A percentile compares a stretch with the other conserved stretches of the same genome.
These are phyloP conservation scores for Agapetus fuscipes DNA, from an alignment of 2,888 invertebrate species.

Conservation along the genomic window DNA sequence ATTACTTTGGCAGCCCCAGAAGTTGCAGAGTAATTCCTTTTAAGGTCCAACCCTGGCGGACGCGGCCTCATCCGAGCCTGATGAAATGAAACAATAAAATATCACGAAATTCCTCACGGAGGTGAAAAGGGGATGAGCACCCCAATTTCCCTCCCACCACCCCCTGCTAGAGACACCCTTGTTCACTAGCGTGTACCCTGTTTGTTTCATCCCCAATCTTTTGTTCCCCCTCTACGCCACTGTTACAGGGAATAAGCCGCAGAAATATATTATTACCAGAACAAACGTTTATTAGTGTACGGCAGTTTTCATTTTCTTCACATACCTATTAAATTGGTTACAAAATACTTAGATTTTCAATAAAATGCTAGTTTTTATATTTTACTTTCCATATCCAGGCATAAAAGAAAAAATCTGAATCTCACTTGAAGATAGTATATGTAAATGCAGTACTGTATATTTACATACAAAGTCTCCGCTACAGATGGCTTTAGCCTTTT, in stretches of 20 bases:
- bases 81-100: constrained; percentile 19
- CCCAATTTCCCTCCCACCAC: not conserved
- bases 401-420: too few relatives aligned
- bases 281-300: too few relatives aligned
- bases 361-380: too few relatives aligned
- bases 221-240: not conserved
- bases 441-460: too few relatives aligned
- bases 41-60: not conserved
- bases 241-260: not conserved
- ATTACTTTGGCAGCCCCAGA: too few relatives aligned
- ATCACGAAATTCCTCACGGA: constrained; percentile 18
- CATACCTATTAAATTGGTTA: too few relatives aligned
- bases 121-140: constrained; percentile 3
- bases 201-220: not conserved
- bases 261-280: not conserved
- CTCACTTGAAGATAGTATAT: too few relatives aligned
- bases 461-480: too few relatives aligned
- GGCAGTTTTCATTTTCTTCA: too few relatives aligned
- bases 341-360: too few relatives aligned
- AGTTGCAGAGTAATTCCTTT: not conserved
- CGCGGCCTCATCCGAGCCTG: constrained; percentile 12
- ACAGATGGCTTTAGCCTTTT: too few relatives aligned
- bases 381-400: too few relatives aligned
- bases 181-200: not conserved
- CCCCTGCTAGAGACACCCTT: not conserved